phyloP scores from a whole-genome alignment of 2,113 vertebrate genomes.

The Phrynocephalus versicolor region DNA sequence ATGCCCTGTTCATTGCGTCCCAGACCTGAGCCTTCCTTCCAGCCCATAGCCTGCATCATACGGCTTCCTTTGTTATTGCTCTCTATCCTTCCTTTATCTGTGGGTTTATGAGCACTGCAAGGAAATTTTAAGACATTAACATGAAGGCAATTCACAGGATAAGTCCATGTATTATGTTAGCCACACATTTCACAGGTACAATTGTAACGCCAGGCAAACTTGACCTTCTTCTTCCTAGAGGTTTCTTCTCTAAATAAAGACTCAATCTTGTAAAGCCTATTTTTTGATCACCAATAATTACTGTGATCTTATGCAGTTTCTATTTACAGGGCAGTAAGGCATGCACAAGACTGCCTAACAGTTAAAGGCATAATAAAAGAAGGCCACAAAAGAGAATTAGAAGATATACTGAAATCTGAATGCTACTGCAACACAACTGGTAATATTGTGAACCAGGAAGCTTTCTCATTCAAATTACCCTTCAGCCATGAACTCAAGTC shows the following conservation, averaged over 20 bases:
- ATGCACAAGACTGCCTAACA: not conserved
- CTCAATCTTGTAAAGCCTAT: not conserved
- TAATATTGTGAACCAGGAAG: not conserved
- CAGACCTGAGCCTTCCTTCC: constrained; percentile 74
- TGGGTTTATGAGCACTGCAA: constrained; percentile 72
- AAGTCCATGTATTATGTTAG: not conserved
- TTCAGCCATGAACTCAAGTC: not conserved
- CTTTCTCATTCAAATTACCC: not conserved
- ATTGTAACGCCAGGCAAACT: not conserved
- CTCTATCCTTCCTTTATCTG: constrained; percentile 64
- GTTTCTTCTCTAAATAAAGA: not conserved
- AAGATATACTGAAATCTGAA: not conserved
- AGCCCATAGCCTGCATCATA: constrained; percentile 67
- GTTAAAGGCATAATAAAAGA: not conserved
- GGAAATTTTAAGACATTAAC: constrained; percentile 8
- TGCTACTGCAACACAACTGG: no score
- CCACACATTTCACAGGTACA: not conserved
- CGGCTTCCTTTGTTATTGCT: constrained; percentile 74
- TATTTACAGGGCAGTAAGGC: not conserved
- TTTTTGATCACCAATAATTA: not conserved
- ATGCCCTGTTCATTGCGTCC: constrained; percentile 75
- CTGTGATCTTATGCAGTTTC: not conserved
- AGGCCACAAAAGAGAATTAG: not conserved
- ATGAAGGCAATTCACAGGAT: not conserved
- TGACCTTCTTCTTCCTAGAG: not conserved